Evolutionary conservation across 2,888 invertebrate species (phyloP), one percentile per base, ranked within the genome.

Genomic region (Tipula helvola): DNA sequence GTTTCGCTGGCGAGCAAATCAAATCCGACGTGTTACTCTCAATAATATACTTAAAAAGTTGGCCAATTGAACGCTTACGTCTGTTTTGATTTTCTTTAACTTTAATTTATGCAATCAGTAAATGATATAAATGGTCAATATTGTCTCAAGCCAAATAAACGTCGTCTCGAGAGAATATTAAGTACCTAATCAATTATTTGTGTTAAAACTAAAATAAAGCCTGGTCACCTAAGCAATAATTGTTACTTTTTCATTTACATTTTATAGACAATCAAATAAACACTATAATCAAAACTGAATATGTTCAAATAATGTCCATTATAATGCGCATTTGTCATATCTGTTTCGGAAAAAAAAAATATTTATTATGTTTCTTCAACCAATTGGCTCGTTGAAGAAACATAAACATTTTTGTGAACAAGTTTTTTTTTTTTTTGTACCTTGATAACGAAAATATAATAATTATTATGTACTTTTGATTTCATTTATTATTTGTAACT

Each of bases 381-480:
- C 36, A 85, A 85, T 85, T 85, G 85, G 85, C 85, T 85, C 85
- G 85, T 42, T 85, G 85, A 85, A 85, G 85, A 42, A 42, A 85
- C 85, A 42, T 18, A 85, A 71, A 8, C 71, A 85, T 85, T 85
- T 44, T 85, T 85, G 39, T 42, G 42, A 85, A 44, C 12, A 85
- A 16, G 42, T 42, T 39, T 39, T 84, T 36, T n/a, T n/a, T n/a
- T 71, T 84, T 84, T 84, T 28, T 71, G 71, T 28, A 71, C 28
- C 28, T 84, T 84, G n/a, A 84, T 39, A 84, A 39, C 7, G 12
- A 44, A 44, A 44, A 44, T 12, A 12, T 41, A 41, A 41, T 2
- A 41, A 41, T 41, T 12, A 71, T 71, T 71, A 71, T 71, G 71
- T 71, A 85, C 85, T 85, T 28, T 28, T 44, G 18, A 42, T 85